Base-by-base conservation (phyloP, 1,140 invertebrate genomes). In the Holotrichia oblita region DNA sequence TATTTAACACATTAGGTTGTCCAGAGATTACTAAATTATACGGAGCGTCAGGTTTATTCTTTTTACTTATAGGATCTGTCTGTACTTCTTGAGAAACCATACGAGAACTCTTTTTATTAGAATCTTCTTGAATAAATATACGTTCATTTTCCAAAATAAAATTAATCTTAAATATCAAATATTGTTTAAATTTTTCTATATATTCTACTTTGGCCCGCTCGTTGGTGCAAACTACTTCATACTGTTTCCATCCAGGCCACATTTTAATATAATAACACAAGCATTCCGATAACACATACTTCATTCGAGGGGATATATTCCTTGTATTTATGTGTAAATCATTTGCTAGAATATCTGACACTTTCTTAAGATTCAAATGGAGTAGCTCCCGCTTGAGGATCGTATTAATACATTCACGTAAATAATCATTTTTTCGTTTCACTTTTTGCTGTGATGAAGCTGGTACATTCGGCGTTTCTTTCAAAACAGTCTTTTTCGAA, bases 11-110 rank as follows among this genome's bases (percentile, higher is more conserved):
- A 12, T 55, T 76, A 2, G 75, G 75, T 48, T 76, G 41, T 27
- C 75, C 75, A 22, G 75, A 48, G 17, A 76, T 76, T 14, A 55
- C 75, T 22, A 76, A 76, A 76, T 76, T 76, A 27, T 48, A 76
- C 2, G 75, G 41, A 27, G 75, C 75, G 12, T 76, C 75, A 6
- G 75, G 75, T 27, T 76, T 76, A 24, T 76, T 48, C 22, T 17
- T 76, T 76, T 76, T 76, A 14, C 24, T 12, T 6, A 55, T 41
- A 14, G 41, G 10, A 17, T 76, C 75, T 27, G 75, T 76, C n/a
- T 76, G 75, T 12, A 55, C 6, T 27, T 76, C 75, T n/a, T 14
- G 22, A 12, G 44, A 55, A 12, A 76, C 42, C 73, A 74, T 44
- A 34, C 12, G 9, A 20, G 2, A 14, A 17, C 40, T 20, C 40